Conservation (phyloP, 2,113 vertebrate species). For the Apteryx owenii region DNA sequence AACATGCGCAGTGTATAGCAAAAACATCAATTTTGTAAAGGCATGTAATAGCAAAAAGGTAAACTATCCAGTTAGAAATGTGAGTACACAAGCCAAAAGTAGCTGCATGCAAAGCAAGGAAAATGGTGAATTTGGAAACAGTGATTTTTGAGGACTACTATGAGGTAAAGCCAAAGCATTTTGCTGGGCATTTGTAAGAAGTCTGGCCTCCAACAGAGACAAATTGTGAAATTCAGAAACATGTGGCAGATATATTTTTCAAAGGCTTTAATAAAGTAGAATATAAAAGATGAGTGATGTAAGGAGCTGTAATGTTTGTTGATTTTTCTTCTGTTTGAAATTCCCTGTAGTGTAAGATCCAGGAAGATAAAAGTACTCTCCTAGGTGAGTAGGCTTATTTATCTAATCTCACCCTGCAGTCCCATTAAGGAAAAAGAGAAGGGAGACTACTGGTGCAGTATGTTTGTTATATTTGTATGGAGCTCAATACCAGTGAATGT, state of each 20-base stretch:
- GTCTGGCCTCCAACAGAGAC: not conserved
- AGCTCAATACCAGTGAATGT: not conserved
- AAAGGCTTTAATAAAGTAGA: not conserved
- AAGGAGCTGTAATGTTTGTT: not conserved
- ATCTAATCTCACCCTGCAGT: not conserved
- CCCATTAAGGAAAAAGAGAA: not conserved
- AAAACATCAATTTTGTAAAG: not conserved
- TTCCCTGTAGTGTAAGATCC: not conserved
- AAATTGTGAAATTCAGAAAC: not conserved
- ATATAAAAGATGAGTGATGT: not conserved
- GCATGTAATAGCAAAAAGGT: not conserved
- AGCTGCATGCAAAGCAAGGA: constrained; percentile 8
- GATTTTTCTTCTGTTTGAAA: constrained; percentile 1
- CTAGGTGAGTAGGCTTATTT: not conserved
- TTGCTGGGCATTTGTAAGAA: not conserved
- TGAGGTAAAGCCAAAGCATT: not conserved
- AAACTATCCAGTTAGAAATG: not conserved
- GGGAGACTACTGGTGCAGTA: not conserved
- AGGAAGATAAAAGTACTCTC: not conserved
- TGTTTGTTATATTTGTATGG: not conserved
- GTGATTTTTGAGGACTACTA: not conserved
- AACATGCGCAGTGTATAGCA: not conserved
- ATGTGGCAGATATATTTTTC: not conserved
- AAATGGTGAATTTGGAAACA: not conserved
- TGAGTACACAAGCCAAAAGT: not conserved